Percentiles rank a stretch among this genome's conserved stretches.
These are phyloP conservation scores for Cyclina sinensis DNA, from an alignment of 1,140 invertebrate genomes.

Conservation along the genomic window DNA sequence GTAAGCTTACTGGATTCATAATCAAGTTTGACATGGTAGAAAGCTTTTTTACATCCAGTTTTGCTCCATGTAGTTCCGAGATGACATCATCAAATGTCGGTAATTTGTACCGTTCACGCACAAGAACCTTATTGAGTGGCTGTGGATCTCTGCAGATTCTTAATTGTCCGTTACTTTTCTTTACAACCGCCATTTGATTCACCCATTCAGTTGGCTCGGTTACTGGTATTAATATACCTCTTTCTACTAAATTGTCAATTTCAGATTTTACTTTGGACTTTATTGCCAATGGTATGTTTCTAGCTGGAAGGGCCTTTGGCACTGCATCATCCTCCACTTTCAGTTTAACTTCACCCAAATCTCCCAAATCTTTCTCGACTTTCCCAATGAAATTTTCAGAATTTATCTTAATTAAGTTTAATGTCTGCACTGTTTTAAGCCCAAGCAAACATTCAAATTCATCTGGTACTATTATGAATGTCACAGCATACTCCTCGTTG, in stretches of 20 bases:
- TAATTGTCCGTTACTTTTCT: conserved; percentile 64
- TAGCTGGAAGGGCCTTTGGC: conserved; percentile 8
- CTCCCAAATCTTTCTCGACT: conserved; percentile 11
- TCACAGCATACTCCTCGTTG: conserved; percentile 1
- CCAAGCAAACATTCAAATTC: conserved; percentile 38
- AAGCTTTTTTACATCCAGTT: conserved; percentile 69
- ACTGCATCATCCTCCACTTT: not conserved
- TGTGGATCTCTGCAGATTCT: conserved; percentile 74
- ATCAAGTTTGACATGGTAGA: conserved; percentile 69
- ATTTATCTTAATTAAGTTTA: conserved; percentile 25
- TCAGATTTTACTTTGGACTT: conserved; percentile 38
- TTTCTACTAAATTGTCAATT: conserved; percentile 20
- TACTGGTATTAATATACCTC: conserved; percentile 65
- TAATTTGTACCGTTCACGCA: conserved; percentile 28
- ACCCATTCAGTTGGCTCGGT: conserved; percentile 74
- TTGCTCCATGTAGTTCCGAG: conserved; percentile 10
- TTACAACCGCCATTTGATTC: conserved; percentile 70
- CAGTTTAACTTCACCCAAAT: conserved; percentile 35
- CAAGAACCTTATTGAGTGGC: conserved; percentile 58
- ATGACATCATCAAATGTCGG: conserved; percentile 38
- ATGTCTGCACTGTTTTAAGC: conserved; percentile 32
- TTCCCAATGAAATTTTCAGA: conserved; percentile 36
- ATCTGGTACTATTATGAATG: conserved; percentile 30
- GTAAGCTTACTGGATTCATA: conserved; percentile 67
- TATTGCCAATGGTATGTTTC: conserved; percentile 39